Evolutionary conservation across 2,797 vertebrate species (phyloP), one percentile per base, ranked within the genome.

Genomic region (Myotis myotis): DNA sequence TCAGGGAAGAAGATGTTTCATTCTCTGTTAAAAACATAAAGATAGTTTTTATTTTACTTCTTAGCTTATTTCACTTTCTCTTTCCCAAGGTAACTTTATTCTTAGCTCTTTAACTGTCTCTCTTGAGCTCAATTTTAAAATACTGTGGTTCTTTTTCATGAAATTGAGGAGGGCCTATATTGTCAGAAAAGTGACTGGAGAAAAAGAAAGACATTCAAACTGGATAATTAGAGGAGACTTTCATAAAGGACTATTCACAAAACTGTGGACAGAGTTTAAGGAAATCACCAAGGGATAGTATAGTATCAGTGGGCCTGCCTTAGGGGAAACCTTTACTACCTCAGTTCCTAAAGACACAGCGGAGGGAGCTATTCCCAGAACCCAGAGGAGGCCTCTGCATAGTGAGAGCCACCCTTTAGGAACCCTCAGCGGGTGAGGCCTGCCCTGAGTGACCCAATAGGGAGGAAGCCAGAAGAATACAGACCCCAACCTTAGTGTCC

Each of bases 41-140:
- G n/a, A 66, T 16, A n/a, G n/a, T 57, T 95, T 79, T 53, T 23
- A 57, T 78, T 91, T 83, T 85, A 79, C 28, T 44, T 82, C 53
- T 41, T 28, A 85, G 30, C 44, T 88, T 87, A 44, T 57, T 57
- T 71, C 11, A 22, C 38, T 82, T 95, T 81, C 44, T 36, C 16
- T 93, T 95, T 88, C 81, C 84, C 36, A 60, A 89, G 64, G n/a
- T 64, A 91, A 87, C 66, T 13, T 62, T 62, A 25, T 89, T 87
- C 75, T 76, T 76, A 47, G 33, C 13, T n/a, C 25, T 91, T 94
- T 72, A 47, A 80, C 57, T 30, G 20, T 83, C 47, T 68, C 60
- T 88, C 44, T 47, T 60, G 55, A 92, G 57, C 55, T 86, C 76
- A 68, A 12, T 72, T 95, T 93, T 47, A 60, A 90, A 84, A 84